Base-by-base conservation (phyloP, 2,888 invertebrate species). In the Autographa pulchrina region DNA sequence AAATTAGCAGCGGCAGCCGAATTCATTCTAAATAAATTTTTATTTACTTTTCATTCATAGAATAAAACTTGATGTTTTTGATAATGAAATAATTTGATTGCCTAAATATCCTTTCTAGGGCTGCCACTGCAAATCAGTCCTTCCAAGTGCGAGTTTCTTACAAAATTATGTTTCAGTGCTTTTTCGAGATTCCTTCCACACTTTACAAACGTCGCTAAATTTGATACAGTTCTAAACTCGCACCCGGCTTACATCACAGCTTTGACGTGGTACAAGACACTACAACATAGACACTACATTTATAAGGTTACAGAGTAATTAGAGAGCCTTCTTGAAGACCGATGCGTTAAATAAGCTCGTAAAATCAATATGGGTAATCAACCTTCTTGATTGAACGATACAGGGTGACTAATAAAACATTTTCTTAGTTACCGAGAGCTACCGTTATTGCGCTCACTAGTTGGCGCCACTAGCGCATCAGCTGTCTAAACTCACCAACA, bases 231-330 rank as follows among this genome's bases (percentile, higher is more conserved):
- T 48, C 48, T 48, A 0, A n/a, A 48, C 48, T 48, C 48, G 48
- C 48, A 48, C 48, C n/a, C n/a, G n/a, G 48, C n/a, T 48, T n/a
- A 7, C 48, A 48, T 48, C 48, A 48, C 48, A 48, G 48, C 48
- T 48, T 48, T 48, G 48, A n/a, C 48, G 48, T 48, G 48, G 48
- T 48, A 48, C 48, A n/a, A n/a, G 48, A 48, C 48, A 48, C 48
- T n/a, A 48, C 48, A 48, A 48, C 48, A 48, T n/a, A 48, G 48
- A 48, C n/a, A 48, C 48, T 48, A 48, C 48, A 48, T 16, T 48
- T n/a, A 48, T 14, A 43, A 16, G n/a, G 5, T 48, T 48, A 48
- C n/a, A 48, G n/a, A 48, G n/a, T 48, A n/a, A 43, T 16, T 43
- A 43, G 43, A 43, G 48, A 48, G 48, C n/a, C 48, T 48, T n/a